phyloP scores from a whole-genome alignment of 2,113 vertebrate genomes.

The Scomber scombrus region DNA sequence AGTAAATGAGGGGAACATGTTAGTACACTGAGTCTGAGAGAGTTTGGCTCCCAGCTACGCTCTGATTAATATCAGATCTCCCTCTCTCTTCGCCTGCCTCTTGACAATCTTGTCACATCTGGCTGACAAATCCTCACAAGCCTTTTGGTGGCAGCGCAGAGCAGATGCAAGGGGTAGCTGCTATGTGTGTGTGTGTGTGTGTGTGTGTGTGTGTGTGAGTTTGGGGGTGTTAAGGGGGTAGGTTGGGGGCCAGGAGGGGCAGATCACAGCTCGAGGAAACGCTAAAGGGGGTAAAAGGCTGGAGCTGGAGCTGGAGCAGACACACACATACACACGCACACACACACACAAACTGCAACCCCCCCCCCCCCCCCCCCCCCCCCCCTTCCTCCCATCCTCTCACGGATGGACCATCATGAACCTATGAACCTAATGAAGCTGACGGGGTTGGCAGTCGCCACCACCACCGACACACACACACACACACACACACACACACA shows the following conservation, averaged over 20 bases:
- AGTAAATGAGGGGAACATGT: constrained; percentile 92
- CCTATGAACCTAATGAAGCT: constrained; percentile 91
- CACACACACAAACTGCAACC: constrained; percentile 35
- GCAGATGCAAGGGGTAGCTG: constrained; percentile 22
- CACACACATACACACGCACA: constrained; percentile 14
- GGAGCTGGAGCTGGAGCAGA: constrained; percentile 85
- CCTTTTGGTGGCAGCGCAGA: constrained; percentile 86
- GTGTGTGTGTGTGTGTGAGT: constrained; percentile 26
- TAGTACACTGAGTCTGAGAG: constrained; percentile 90
- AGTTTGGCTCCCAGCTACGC: constrained; percentile 92
- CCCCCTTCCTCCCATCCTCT: not conserved
- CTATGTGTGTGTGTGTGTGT: constrained; percentile 14
- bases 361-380: not conserved
- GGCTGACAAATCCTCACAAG: constrained; percentile 93
- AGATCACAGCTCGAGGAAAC: constrained; percentile 84
- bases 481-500: constrained; percentile 55
- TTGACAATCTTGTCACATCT: constrained; percentile 94
- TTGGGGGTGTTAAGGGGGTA: constrained; percentile 24
- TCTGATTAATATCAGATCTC: constrained; percentile 93
- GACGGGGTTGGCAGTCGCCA: constrained; percentile 81
- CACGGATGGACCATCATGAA: constrained; percentile 86
- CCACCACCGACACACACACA: not conserved
- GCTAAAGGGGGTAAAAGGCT: constrained; percentile 83
- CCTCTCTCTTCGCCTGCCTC: constrained; percentile 86
- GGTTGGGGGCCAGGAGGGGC: constrained; percentile 44